A percentile compares a stretch with the other conserved stretches of the same genome.
Conservation (phyloP, 1,140 invertebrate species). For the Polypedilum pembai region DNA sequence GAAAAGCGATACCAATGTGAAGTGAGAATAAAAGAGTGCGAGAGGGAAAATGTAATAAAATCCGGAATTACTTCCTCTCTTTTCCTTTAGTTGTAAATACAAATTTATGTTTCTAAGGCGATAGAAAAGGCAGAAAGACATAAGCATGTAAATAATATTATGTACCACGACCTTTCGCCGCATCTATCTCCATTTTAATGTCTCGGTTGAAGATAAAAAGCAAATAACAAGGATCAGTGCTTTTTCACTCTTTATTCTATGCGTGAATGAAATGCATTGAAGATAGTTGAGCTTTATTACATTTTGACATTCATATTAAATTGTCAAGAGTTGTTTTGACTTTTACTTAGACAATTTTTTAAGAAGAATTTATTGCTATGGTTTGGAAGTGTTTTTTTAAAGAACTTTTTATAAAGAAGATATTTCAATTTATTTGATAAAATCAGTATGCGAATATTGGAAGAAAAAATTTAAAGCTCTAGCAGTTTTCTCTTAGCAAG, state of each 20-base stretch:
- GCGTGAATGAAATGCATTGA: background rate
- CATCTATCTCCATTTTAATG: background rate
- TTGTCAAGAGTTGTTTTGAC: background rate
- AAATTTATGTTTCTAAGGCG: slow-evolving; percentile 25
- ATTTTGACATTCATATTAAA: slow-evolving; percentile 10
- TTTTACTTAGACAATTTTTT: no score
- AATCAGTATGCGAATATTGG: no score
- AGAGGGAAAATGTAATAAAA: slow-evolving; percentile 25
- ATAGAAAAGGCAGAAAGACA: slow-evolving; percentile 4
- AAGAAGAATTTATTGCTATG: no score
- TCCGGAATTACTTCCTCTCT: background rate
- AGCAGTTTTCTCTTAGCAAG: no score
- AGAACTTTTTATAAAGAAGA: no score
- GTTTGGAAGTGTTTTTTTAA: no score
- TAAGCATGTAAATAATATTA: slow-evolving; percentile 3
- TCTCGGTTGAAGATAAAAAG: background rate
- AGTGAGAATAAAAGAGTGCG: background rate
- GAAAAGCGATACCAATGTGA: background rate
- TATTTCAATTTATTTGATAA: no score
- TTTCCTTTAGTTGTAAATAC: background rate
- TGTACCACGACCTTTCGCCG: background rate
- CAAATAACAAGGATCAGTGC: background rate
- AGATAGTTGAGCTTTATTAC: background rate
- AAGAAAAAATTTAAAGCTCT: no score
- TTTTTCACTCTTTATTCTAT: background rate